Evolutionary conservation across 2,797 vertebrate genomes (phyloP).

Genomic region (Coregonus suidteri): DNA sequence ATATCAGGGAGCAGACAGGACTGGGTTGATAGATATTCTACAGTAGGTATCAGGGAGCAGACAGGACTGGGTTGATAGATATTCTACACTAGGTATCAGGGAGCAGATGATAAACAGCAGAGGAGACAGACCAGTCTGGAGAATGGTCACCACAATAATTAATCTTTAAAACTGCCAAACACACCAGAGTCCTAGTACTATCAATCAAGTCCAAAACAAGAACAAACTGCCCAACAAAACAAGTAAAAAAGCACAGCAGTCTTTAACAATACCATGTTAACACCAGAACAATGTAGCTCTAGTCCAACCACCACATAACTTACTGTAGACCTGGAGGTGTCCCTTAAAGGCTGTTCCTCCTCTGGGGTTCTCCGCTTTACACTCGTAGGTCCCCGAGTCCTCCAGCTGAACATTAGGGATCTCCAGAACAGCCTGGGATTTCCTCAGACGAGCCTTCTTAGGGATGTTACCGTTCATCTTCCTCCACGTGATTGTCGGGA

Average conservation of each 20-base stretch:
- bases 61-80: too few species aligned
- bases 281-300: neutral
- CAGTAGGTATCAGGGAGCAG: too few species aligned
- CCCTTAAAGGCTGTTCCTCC: constrained; percentile 93
- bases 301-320: constrained; percentile 62
- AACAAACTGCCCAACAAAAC: too few species aligned
- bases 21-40: too few species aligned
- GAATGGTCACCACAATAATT: neutral
- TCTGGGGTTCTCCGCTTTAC: constrained; percentile 91
- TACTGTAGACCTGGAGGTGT: constrained; percentile 95
- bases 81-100: too few species aligned
- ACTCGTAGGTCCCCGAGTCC: constrained; percentile 91
- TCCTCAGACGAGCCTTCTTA: constrained; percentile 90
- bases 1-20: too few species aligned
- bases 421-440: constrained; percentile 95
- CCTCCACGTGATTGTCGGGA: constrained; percentile 96
- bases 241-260: too few species aligned
- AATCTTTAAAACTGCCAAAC: neutral
- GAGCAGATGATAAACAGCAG: neutral
- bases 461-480: constrained; percentile 95
- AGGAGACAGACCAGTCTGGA: neutral
- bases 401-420: constrained; percentile 94
- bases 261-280: too few species aligned
- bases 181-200: too few species aligned
- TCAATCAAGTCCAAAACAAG: too few species aligned